Evolutionary conservation across 53 echinoderm and acorn worm genomes (phyloP).

Genomic region (Arbacia lixula): DNA sequence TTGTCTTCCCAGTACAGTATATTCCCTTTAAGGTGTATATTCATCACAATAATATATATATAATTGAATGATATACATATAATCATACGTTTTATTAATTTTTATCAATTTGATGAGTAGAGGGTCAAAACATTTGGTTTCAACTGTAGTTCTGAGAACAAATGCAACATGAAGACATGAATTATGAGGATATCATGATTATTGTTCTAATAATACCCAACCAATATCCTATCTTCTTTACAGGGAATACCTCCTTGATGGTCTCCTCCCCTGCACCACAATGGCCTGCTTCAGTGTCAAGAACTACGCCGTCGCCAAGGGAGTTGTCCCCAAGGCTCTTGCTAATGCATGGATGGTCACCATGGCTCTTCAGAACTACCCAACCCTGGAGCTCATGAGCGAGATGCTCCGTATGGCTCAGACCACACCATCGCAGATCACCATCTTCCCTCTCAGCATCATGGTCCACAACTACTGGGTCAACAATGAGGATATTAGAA

Average conservation of each 20-base stretch:
- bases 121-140: no score
- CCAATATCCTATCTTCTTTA: not conserved
- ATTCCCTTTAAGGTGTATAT: no score
- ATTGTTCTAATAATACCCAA: not conserved
- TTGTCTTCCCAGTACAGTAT: no score
- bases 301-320: conserved; percentile 80
- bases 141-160: no score
- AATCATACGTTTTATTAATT: no score
- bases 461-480: conserved; percentile 89
- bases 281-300: conserved; percentile 79
- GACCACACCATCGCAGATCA: conserved; percentile 68
- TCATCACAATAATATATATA: no score
- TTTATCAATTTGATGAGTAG: no score
- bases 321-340: conserved; percentile 65
- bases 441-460: conserved; percentile 83
- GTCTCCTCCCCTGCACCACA: conserved; percentile 83
- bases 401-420: conserved; percentile 85
- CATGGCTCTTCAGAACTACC: conserved; percentile 85
- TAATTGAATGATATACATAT: no score
- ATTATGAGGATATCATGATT: no score
- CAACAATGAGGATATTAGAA: conserved; percentile 72
- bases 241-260: conserved; percentile 79
- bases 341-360: conserved; percentile 84
- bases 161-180: no score
- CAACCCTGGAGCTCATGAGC: conserved; percentile 75